phyloP scores from a whole-genome alignment of 2,888 invertebrate species.

The Asteroscopus sphinx region DNA sequence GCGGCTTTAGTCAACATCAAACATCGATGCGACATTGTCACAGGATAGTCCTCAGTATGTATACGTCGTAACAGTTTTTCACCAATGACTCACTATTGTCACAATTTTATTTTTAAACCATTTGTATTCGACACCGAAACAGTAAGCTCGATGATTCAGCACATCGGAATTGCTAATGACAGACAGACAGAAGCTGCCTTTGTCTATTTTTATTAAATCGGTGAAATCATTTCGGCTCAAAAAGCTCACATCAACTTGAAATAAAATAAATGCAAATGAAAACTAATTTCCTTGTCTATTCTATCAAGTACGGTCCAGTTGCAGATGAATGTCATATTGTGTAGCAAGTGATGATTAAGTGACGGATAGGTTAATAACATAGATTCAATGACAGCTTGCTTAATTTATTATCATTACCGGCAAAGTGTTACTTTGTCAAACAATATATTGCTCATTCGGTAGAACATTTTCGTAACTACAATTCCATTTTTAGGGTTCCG shows the following conservation, averaged over 20 bases:
- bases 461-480: too few relatives aligned
- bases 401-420: background rate
- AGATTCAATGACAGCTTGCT: slow-evolving; percentile 3
- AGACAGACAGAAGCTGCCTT: slow-evolving; percentile 35
- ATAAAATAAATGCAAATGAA: slow-evolving; percentile 7
- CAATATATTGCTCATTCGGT: too few relatives aligned
- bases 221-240: slow-evolving; percentile 45
- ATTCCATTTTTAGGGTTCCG: too few relatives aligned
- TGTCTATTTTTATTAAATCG: slow-evolving; percentile 46
- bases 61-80: slow-evolving; percentile 38
- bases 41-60: background rate
- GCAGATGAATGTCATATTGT: too few relatives aligned
- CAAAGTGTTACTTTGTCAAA: too few relatives aligned
- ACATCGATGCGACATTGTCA: background rate
- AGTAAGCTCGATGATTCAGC: slow-evolving; percentile 76
- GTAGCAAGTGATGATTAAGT: too few relatives aligned
- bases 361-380: slow-evolving; percentile 7
- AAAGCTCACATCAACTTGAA: slow-evolving; percentile 21
- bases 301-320: background rate
- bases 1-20: too few relatives aligned
- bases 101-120: slow-evolving; percentile 72
- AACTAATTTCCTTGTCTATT: background rate
- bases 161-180: slow-evolving; percentile 65
- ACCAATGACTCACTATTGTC: slow-evolving; percentile 70
- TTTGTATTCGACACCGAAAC: slow-evolving; percentile 77